These are phyloP conservation scores for Zaprionus capensis DNA, from an alignment of 1,140 invertebrate species.

Conservation along the genomic window DNA sequence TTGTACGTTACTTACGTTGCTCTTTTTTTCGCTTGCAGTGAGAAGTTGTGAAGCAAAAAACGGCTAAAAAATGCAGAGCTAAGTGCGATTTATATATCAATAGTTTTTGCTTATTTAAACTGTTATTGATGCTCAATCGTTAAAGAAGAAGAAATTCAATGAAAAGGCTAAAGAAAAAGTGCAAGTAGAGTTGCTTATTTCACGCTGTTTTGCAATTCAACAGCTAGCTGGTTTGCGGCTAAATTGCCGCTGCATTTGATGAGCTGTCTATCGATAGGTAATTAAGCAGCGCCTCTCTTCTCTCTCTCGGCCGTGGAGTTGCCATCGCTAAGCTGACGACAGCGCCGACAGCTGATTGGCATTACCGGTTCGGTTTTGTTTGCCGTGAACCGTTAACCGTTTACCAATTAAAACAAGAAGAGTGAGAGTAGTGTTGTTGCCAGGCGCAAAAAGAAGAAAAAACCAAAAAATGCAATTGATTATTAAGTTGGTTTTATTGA, in stretches of 20 bases:
- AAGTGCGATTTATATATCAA: not conserved
- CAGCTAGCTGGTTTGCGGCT: not conserved
- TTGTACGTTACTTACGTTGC: not conserved
- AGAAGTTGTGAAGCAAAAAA: not conserved
- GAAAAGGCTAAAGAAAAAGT: not conserved
- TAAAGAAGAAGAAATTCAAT: too few relatives aligned
- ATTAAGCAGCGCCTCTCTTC: slow-evolving; percentile 22
- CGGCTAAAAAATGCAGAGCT: not conserved
- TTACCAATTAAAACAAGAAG: slow-evolving; percentile 12
- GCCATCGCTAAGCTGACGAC: slow-evolving; percentile 21
- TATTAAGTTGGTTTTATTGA: not conserved
- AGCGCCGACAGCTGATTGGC: slow-evolving; percentile 43
- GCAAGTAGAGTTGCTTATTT: not conserved
- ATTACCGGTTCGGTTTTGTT: not conserved
- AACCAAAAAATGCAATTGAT: not conserved
- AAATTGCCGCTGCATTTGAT: not conserved
- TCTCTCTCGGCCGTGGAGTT: slow-evolving; percentile 8
- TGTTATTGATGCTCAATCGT: not conserved
- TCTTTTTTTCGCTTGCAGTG: not conserved
- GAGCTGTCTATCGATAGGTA: slow-evolving; percentile 41
- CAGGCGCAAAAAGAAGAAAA: slow-evolving; percentile 2
- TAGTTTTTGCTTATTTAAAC: not conserved
- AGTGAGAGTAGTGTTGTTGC: slow-evolving; percentile 6
- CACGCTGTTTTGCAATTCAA: not conserved
- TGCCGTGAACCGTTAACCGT: slow-evolving; percentile 17